phyloP scores from a whole-genome alignment of 2,888 invertebrate species.

The Harpagoxenus sublaevis region DNA sequence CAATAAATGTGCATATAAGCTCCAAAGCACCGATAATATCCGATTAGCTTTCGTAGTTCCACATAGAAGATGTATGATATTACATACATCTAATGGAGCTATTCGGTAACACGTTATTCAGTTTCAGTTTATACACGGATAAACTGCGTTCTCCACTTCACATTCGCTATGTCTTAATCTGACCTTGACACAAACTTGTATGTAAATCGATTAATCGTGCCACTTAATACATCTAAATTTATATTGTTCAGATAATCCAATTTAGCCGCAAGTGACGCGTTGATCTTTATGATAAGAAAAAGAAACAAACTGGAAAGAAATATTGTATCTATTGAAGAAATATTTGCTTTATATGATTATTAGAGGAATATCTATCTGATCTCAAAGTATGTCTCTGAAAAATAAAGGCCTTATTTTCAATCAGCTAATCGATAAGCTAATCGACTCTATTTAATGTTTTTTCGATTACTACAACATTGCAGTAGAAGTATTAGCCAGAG shows the following conservation, averaged over 20 bases:
- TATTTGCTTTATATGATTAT: background rate
- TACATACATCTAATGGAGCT: slow-evolving; percentile 70
- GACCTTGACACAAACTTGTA: background rate
- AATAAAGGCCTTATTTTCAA: background rate
- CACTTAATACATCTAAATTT: slow-evolving; percentile 22
- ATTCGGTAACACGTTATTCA: slow-evolving; percentile 71
- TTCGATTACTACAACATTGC: background rate
- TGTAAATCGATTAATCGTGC: background rate
- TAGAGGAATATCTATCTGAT: background rate
- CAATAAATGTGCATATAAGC: slow-evolving; percentile 57
- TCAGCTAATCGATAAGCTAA: background rate
- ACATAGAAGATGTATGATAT: slow-evolving; percentile 70
- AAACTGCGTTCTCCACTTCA: slow-evolving; percentile 61
- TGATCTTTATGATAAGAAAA: background rate
- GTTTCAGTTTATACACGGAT: slow-evolving; percentile 75
- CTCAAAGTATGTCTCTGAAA: background rate
- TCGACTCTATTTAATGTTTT: background rate
- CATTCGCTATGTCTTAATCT: background rate
- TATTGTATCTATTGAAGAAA: background rate
- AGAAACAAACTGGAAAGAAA: background rate
- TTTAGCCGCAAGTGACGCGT: background rate
- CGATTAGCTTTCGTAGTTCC: slow-evolving; percentile 49
- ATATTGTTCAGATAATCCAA: background rate
- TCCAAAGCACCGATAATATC: slow-evolving; percentile 61
- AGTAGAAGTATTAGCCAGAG: background rate